phyloP scores from a whole-genome alignment of 2,113 vertebrate genomes.

The Anseranas semipalmata region DNA sequence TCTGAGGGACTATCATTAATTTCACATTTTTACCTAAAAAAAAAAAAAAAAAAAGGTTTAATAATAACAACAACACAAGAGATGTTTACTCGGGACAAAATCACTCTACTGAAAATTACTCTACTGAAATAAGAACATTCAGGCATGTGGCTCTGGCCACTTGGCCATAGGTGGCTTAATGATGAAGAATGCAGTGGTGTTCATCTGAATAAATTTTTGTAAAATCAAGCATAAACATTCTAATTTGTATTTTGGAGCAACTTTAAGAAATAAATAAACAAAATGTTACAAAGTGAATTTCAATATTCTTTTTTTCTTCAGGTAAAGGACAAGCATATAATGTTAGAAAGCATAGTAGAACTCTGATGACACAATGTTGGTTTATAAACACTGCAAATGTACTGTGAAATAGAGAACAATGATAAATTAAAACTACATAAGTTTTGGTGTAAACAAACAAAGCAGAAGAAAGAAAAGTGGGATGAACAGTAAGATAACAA shows the following conservation, averaged over 20 bases:
- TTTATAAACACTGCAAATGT: background rate
- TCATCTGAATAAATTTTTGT: background rate
- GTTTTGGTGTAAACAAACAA: background rate
- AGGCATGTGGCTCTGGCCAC: background rate
- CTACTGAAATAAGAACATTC: background rate
- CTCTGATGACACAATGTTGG: background rate
- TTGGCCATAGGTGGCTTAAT: background rate
- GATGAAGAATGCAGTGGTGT: background rate
- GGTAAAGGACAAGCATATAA: background rate
- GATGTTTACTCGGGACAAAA: background rate
- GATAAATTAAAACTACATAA: background rate
- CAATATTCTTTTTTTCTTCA: background rate
- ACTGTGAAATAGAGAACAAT: background rate
- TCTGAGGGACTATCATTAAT: background rate
- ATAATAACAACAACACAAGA: background rate
- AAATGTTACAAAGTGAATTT: background rate
- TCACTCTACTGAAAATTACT: background rate
- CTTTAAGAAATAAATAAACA: background rate
- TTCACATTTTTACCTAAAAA: background rate
- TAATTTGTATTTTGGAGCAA: background rate
- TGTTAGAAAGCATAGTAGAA: background rate
- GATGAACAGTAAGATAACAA: background rate
- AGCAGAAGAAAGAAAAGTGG: background rate
- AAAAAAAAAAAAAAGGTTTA: too few species aligned
- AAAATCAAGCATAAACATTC: background rate